A percentile compares a stretch with the other conserved stretches of the same genome.
These are phyloP conservation scores for Poecilia gillii DNA, from an alignment of 2,797 vertebrate species.

Conservation along the genomic window DNA sequence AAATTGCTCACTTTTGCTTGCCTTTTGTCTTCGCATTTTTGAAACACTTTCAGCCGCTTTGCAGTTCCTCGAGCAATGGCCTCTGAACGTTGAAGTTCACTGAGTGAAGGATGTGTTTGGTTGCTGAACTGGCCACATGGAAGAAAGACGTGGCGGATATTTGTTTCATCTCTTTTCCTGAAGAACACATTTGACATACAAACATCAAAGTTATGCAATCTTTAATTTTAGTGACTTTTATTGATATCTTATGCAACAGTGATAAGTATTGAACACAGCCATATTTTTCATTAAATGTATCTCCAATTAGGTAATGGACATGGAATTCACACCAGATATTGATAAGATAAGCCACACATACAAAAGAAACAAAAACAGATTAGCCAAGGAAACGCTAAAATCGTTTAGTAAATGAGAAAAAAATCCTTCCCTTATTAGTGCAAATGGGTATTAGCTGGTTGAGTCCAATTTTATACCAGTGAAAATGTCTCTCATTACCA, in stretches of 20 bases:
- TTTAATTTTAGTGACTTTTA: neutral
- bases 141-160: conserved; percentile 14
- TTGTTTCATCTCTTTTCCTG: conserved; percentile 22
- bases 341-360: neutral
- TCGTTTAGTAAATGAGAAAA: neutral
- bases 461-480: neutral
- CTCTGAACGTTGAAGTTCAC: conserved; percentile 70
- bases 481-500: neutral
- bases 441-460: neutral
- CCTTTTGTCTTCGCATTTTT: conserved; percentile 79
- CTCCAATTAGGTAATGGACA: neutral
- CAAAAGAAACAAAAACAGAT: neutral
- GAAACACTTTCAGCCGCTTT: conserved; percentile 74
- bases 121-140: conserved; percentile 49
- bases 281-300: neutral
- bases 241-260: neutral
- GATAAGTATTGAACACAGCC: neutral
- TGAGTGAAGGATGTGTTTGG: conserved; percentile 38
- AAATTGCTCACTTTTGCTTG: conserved; percentile 76
- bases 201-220: neutral
- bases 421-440: neutral
- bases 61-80: conserved; percentile 60
- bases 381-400: neutral
- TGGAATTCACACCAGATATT: neutral
- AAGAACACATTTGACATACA: conserved; percentile 6